phyloP scores from a whole-genome alignment of 2,797 vertebrate genomes.

The Anguilla pacifica region DNA sequence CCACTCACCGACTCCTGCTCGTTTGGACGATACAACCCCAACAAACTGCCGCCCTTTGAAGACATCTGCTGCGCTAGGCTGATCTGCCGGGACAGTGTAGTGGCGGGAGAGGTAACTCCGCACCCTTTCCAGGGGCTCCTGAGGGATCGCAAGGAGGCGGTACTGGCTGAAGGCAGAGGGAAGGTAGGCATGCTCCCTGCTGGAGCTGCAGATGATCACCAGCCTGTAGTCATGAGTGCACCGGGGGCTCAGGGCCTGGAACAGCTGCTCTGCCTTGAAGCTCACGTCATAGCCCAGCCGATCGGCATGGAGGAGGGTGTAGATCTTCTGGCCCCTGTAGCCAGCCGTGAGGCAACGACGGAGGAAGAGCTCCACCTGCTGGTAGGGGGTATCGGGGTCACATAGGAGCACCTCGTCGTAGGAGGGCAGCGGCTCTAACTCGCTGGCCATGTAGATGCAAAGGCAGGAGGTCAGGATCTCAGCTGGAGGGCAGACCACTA shows the following conservation, averaged over 20 bases:
- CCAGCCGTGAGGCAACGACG: slow-evolving; percentile 80
- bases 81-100: slow-evolving; percentile 66
- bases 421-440: slow-evolving; percentile 77
- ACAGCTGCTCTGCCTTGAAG: slow-evolving; percentile 80
- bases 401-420: slow-evolving; percentile 94
- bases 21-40: slow-evolving; percentile 84
- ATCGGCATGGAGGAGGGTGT: slow-evolving; percentile 85
- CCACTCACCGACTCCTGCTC: slow-evolving; percentile 87
- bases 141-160: slow-evolving; percentile 82
- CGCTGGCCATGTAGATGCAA: slow-evolving; percentile 86
- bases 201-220: slow-evolving; percentile 83
- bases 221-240: slow-evolving; percentile 69
- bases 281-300: slow-evolving; percentile 88
- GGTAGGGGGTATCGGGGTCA: slow-evolving; percentile 75
- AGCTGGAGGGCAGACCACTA: slow-evolving; percentile 78
- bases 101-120: slow-evolving; percentile 82
- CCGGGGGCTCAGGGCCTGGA: slow-evolving; percentile 72
- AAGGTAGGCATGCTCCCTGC: slow-evolving; percentile 86
- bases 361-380: slow-evolving; percentile 89
- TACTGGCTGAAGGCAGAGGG: slow-evolving; percentile 89
- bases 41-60: slow-evolving; percentile 81
- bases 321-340: slow-evolving; percentile 72
- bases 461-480: slow-evolving; percentile 83
- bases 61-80: slow-evolving; percentile 73
- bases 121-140: slow-evolving; percentile 65